Base-by-base conservation (phyloP, 2,888 invertebrate species). In the Sesamia inferens region DNA sequence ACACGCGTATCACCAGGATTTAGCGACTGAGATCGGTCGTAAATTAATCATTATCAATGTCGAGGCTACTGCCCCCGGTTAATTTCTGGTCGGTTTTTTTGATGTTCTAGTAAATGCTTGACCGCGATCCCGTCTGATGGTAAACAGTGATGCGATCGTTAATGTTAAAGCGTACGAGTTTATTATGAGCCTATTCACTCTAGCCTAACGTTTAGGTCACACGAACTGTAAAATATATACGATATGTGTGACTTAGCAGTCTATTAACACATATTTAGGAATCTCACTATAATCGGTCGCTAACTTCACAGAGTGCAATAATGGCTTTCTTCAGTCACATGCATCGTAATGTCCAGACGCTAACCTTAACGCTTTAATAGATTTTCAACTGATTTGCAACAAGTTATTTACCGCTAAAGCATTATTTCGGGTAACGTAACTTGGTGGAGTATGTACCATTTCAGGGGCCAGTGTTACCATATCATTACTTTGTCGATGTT, bases 401-500 rank as follows among this genome's bases (percentile, higher is more conserved):
- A n/a, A n/a, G n/a, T n/a, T n/a, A n/a, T 5, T 39, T 39, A 39
- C 5, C 39, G 39, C 39, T 39, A 39, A 39, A 39, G 39, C 39
- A 39, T 39, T 39, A 39, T 39, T 39, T 39, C 39, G 39, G 39
- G 5, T 39, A 39, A 7, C 39, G 5, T 39, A 7, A 7, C 7
- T 7, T 39, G 39, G 0, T 44, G 44, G 44, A 8, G 10, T 44
- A 8, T 44, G 44, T 44, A 51, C 51, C 19, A 19, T 51, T 31
- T 66, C n/a, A n/a, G 11, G 7, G 22, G 47, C 4, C 22, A 11
- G 11, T 65, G 22, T 57, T 66, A 31, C n/a, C 22, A 7, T 74
- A 47, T 42, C 16, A 44, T 64, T 55, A 44, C 67, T 57, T 59
- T 0, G 24, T 44, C 44, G 61, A 44, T 44, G 44, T 74, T 68